Conservation (phyloP, 2,113 vertebrate species). For the Psammodynastes pulverulentus region DNA sequence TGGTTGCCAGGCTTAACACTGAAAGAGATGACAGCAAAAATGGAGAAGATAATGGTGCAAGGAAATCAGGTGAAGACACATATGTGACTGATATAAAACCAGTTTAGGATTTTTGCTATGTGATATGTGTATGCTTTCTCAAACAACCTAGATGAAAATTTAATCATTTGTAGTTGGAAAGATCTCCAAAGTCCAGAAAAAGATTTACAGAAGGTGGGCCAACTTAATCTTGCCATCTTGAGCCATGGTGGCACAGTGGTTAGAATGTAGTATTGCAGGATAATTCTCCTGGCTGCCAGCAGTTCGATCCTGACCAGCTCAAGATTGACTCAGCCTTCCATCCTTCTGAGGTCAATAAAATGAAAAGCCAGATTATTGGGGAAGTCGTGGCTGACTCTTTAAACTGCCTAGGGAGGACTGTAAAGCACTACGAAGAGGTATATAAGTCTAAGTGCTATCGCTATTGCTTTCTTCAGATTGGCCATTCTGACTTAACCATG, state of each 20-base stretch:
- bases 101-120: not conserved
- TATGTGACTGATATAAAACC: not conserved
- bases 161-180: not conserved
- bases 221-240: not conserved
- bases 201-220: not conserved
- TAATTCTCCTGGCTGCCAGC: not conserved
- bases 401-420: not conserved
- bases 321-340: not conserved
- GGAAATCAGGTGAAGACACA: not conserved
- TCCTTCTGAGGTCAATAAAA: not conserved
- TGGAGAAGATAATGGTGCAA: not conserved
- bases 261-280: not conserved
- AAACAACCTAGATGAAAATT: not conserved
- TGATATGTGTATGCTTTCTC: not conserved
- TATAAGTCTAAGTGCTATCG: not conserved
- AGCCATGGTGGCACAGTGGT: not conserved
- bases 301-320: not conserved
- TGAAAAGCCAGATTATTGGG: not conserved
- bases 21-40: not conserved
- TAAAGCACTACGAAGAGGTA: not conserved
- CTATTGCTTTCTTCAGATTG: not conserved
- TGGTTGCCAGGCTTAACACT: not conserved
- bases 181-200: not conserved
- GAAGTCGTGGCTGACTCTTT: not conserved
- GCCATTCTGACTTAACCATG: not conserved